Evolutionary conservation across 2,797 vertebrate species (phyloP).

Genomic region (Sebastolobus alascanus): DNA sequence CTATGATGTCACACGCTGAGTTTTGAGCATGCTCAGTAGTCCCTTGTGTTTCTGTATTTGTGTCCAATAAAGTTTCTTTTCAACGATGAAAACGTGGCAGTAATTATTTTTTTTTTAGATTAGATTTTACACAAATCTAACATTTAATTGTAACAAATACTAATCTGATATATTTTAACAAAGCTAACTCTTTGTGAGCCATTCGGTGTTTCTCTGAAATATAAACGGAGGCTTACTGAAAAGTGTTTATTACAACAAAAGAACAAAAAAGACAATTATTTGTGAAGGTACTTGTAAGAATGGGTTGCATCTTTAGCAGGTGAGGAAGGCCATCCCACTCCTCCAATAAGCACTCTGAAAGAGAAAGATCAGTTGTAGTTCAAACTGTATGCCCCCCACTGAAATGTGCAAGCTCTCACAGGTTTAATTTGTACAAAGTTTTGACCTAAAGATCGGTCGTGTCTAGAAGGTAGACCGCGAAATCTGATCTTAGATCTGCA

Average conservation of each 20-base stretch:
- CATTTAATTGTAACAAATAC: neutral
- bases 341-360: slow-evolving; percentile 91
- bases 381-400: neutral
- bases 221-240: neutral
- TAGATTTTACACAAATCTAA: no score
- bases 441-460: no score
- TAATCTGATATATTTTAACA: neutral
- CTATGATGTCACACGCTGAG: slow-evolving; percentile 41
- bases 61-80: slow-evolving; percentile 80
- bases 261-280: neutral
- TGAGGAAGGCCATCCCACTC: slow-evolving; percentile 93
- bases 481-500: no score
- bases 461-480: no score
- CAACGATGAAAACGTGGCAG: slow-evolving; percentile 9
- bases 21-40: slow-evolving; percentile 64
- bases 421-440: accelerated
- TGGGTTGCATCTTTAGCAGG: slow-evolving; percentile 86
- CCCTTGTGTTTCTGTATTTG: slow-evolving; percentile 62
- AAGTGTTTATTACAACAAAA: slow-evolving; percentile 43
- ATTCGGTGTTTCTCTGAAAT: neutral
- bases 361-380: neutral
- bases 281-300: accelerated
- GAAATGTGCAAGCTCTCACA: no score
- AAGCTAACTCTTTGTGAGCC: neutral
- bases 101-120: neutral